phyloP scores from a whole-genome alignment of 2,113 vertebrate genomes.

The Clupea harengus region DNA sequence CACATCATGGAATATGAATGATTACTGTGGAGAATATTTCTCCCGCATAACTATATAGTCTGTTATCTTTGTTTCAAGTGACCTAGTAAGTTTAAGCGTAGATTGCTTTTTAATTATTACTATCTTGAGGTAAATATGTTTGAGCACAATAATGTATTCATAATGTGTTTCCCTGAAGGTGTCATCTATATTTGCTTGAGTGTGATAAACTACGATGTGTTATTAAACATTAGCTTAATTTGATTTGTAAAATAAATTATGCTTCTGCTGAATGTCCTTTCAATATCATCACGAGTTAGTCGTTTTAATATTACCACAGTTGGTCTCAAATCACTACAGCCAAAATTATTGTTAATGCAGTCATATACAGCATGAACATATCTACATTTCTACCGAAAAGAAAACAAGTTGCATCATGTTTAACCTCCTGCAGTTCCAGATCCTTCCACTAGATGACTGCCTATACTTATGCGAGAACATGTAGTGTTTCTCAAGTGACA shows the following conservation, averaged over 20 bases:
- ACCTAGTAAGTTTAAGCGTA: neutral
- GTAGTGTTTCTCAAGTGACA: neutral
- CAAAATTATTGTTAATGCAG: neutral
- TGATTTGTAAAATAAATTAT: too few species aligned
- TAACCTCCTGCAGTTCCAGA: neutral
- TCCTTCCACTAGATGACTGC: constrained; percentile 2
- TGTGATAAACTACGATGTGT: too few species aligned
- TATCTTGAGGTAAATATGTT: neutral
- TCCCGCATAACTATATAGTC: neutral
- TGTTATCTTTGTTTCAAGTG: too few species aligned
- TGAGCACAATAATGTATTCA: neutral
- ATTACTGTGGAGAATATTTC: neutral
- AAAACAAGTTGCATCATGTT: neutral
- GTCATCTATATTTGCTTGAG: too few species aligned
- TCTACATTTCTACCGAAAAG: neutral
- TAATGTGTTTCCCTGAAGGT: neutral
- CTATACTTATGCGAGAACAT: neutral
- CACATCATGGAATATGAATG: neutral
- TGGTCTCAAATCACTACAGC: neutral
- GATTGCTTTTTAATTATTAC: neutral
- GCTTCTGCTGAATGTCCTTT: too few species aligned
- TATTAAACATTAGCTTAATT: too few species aligned
- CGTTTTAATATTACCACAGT: too few species aligned
- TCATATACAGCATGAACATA: neutral
- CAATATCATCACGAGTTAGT: too few species aligned